Conservation (phyloP, 2,113 vertebrate genomes). For the Scomber japonicus region DNA sequence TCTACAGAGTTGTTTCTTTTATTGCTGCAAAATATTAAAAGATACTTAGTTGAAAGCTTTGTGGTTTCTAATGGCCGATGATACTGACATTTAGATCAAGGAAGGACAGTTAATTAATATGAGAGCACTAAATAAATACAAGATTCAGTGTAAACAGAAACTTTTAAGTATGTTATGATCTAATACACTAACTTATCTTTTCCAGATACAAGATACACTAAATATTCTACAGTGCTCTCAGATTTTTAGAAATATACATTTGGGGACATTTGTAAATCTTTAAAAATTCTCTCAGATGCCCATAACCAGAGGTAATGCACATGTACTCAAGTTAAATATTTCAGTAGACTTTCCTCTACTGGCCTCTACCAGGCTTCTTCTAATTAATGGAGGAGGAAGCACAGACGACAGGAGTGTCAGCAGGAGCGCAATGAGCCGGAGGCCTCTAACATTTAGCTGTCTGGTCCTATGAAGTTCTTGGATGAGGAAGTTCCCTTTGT, state of each 20-base stretch:
- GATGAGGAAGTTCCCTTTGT: constrained; percentile 22
- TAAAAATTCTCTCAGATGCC: constrained; percentile 41
- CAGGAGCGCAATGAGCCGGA: constrained; percentile 43
- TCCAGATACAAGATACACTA: neutral
- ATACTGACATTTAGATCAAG: neutral
- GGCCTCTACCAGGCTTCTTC: constrained; percentile 15
- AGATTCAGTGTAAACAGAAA: neutral
- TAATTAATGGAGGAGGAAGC: constrained; percentile 73
- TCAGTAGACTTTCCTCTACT: constrained; percentile 40
- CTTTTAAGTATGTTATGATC: neutral
- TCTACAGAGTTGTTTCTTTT: neutral
- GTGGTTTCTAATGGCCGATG: neutral
- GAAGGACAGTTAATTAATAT: neutral
- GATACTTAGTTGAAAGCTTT: neutral
- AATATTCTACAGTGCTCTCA: neutral
- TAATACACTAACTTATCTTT: neutral
- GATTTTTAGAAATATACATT: constrained; percentile 19
- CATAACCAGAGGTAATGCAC: constrained; percentile 49
- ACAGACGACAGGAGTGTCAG: constrained; percentile 57
- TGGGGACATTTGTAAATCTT: constrained; percentile 54
- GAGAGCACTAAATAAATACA: neutral
- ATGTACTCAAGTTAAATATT: constrained; percentile 66
- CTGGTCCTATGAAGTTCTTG: constrained; percentile 61
- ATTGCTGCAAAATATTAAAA: neutral
- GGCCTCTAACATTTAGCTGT: constrained; percentile 71